These are phyloP conservation scores for Nephrotoma appendiculata DNA, from an alignment of 2,888 invertebrate species.

Conservation along the genomic window DNA sequence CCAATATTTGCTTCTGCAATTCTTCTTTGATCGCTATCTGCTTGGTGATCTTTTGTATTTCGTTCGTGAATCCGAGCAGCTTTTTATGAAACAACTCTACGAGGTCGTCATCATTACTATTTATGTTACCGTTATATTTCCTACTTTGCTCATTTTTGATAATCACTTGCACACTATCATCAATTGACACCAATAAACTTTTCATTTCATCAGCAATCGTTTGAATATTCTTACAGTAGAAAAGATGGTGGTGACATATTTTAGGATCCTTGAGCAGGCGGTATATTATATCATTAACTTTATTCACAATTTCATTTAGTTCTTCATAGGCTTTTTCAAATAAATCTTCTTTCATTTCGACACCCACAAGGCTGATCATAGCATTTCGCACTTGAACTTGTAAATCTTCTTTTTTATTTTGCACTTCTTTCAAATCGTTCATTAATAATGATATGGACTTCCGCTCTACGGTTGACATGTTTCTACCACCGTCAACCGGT, in stretches of 20 bases:
- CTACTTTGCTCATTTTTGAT: background rate
- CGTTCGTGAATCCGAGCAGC: constrained; percentile 45
- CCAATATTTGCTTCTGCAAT: constrained; percentile 24
- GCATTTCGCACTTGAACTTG: constrained; percentile 48
- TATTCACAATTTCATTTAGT: constrained; percentile 41
- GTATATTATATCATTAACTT: constrained; percentile 43
- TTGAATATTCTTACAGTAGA: constrained; percentile 36
- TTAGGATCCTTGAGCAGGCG: constrained; percentile 33
- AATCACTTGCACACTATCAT: background rate
- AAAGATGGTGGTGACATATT: constrained; percentile 22
- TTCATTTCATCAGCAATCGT: constrained; percentile 36
- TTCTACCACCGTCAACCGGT: background rate
- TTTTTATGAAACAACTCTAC: constrained; percentile 25
- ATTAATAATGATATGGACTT: background rate
- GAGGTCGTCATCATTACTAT: background rate
- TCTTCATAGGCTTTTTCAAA: constrained; percentile 56
- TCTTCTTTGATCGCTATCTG: constrained; percentile 27
- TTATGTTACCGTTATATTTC: background rate
- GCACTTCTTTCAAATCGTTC: constrained; percentile 23
- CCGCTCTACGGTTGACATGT: background rate
- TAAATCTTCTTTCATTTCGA: constrained; percentile 53
- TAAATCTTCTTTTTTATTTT: constrained; percentile 47
- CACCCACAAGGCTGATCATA: constrained; percentile 51
- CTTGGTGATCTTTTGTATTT: constrained; percentile 46
- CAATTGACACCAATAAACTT: constrained; percentile 10